phyloP scores from a whole-genome alignment of 2,888 invertebrate species.

The Hirtodrosophila trivittata region DNA sequence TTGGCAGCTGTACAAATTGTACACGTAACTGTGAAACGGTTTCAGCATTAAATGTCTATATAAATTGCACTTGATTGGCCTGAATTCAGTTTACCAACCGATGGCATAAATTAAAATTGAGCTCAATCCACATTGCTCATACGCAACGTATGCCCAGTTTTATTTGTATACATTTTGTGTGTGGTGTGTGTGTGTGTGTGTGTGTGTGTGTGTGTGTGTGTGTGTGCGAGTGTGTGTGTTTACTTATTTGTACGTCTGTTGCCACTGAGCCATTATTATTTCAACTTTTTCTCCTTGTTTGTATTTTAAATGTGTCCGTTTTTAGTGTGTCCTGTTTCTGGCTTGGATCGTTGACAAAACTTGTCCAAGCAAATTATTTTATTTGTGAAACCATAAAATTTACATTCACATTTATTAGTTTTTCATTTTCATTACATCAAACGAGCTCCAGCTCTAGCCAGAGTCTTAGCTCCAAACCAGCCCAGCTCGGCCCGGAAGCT shows the following conservation, averaged over 20 bases:
- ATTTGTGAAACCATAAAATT: constrained; percentile 57
- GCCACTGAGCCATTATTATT: constrained; percentile 52
- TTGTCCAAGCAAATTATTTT: constrained; percentile 57
- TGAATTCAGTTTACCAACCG: constrained; percentile 65
- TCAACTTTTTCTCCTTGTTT: constrained; percentile 60
- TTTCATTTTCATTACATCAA: constrained; percentile 35
- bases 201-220: constrained; percentile 6
- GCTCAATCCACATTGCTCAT: constrained; percentile 57
- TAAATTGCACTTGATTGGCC: constrained; percentile 79
- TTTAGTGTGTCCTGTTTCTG: constrained; percentile 5
- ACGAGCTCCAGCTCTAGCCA: constrained; percentile 5
- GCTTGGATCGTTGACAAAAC: constrained; percentile 33
- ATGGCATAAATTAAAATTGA: constrained; percentile 75
- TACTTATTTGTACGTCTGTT: constrained; percentile 9
- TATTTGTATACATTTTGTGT: no score
- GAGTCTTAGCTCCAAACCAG: constrained; percentile 1
- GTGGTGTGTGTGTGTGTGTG: constrained; percentile 13
- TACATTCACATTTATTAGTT: constrained; percentile 68
- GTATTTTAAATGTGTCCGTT: constrained; percentile 59
- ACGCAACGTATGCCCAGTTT: constrained; percentile 41
- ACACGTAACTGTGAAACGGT: constrained; percentile 58
- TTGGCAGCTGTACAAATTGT: constrained; percentile 63
- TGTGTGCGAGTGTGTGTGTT: neutral
- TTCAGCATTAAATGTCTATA: constrained; percentile 75
- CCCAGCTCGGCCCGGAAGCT: constrained; percentile 66